Percentiles rank a stretch among this genome's conserved stretches.
These are phyloP conservation scores for Thamnaconus septentrionalis DNA, from an alignment of 2,113 vertebrate genomes.

Conservation along the genomic window DNA sequence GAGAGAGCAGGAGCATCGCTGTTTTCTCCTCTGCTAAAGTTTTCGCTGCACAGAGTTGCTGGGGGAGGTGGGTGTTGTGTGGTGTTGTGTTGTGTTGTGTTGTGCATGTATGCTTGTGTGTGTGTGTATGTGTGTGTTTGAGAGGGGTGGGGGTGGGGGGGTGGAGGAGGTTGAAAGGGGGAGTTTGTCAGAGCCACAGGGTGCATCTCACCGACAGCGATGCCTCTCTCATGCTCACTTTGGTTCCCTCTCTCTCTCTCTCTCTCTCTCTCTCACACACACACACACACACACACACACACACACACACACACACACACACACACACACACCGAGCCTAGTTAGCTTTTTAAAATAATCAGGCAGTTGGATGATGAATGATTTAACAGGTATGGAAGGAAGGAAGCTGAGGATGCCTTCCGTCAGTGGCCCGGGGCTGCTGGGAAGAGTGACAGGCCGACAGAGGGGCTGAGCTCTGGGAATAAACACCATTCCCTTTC, in stretches of 20 bases:
- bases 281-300: conserved; percentile 26
- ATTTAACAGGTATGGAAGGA: conserved; percentile 77
- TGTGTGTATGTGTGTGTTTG: conserved; percentile 33
- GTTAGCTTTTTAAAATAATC: conserved; percentile 79
- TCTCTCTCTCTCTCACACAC: conserved; percentile 31
- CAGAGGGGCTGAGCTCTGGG: conserved; percentile 73
- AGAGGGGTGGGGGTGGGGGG: conserved; percentile 23
- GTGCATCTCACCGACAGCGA: conserved; percentile 63
- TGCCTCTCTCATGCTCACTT: conserved; percentile 38
- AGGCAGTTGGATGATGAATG: conserved; percentile 80
- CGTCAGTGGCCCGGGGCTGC: conserved; percentile 62
- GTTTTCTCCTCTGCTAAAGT: conserved; percentile 44
- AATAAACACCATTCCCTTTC: conserved; percentile 77
- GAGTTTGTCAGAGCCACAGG: conserved; percentile 49
- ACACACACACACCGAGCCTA: conserved; percentile 57
- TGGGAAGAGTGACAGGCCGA: conserved; percentile 73
- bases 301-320: conserved; percentile 31
- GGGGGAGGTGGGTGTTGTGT: too few species aligned
- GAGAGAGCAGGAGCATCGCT: conserved; percentile 15
- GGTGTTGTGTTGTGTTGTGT: too few species aligned
- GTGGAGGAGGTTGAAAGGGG: conserved; percentile 5
- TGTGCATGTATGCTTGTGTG: neutral
- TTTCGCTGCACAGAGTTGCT: conserved; percentile 47
- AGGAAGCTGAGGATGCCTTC: conserved; percentile 73
- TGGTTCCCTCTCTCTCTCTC: neutral